A percentile compares a stretch with the other conserved stretches of the same genome.
These are phyloP conservation scores for Sciurus carolinensis DNA, from an alignment of 2,797 vertebrate genomes.

Conservation along the genomic window DNA sequence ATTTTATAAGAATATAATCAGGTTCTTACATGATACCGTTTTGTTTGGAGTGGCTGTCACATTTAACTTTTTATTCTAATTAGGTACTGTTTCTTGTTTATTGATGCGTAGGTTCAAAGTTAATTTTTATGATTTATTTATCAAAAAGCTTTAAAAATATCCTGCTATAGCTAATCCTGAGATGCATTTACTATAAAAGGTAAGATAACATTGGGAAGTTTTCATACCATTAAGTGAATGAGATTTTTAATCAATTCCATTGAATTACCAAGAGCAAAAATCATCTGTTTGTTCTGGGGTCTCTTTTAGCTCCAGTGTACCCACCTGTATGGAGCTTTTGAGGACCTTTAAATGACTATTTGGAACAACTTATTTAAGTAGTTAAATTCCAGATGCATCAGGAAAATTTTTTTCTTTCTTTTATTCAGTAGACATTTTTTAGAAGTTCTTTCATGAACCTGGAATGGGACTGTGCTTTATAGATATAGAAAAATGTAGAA, in stretches of 20 bases:
- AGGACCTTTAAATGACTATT: constrained; percentile 15
- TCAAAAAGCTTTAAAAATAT: constrained; percentile 42
- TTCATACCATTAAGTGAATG: not conserved
- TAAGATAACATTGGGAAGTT: not conserved
- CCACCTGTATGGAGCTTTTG: not conserved
- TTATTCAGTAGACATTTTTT: constrained; percentile 1
- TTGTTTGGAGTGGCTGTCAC: not conserved
- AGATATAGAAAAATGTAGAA: constrained; percentile 21
- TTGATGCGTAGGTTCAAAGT: constrained; percentile 31
- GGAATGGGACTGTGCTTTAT: constrained; percentile 10
- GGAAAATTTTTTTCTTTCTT: constrained; percentile 53
- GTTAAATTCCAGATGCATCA: constrained; percentile 54
- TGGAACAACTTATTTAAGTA: constrained; percentile 38
- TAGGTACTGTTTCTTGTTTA: not conserved
- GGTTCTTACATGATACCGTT: not conserved
- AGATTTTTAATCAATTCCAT: constrained; percentile 47
- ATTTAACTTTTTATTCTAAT: constrained; percentile 53
- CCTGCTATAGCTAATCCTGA: not conserved
- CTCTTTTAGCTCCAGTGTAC: not conserved
- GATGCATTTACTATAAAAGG: not conserved
- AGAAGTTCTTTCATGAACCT: constrained; percentile 28
- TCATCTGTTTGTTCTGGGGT: not conserved
- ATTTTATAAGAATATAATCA: not conserved
- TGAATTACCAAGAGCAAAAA: constrained; percentile 37
- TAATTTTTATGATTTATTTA: constrained; percentile 58